Conservation (phyloP, 2,113 vertebrate species). For the Rhinogobius similis region DNA sequence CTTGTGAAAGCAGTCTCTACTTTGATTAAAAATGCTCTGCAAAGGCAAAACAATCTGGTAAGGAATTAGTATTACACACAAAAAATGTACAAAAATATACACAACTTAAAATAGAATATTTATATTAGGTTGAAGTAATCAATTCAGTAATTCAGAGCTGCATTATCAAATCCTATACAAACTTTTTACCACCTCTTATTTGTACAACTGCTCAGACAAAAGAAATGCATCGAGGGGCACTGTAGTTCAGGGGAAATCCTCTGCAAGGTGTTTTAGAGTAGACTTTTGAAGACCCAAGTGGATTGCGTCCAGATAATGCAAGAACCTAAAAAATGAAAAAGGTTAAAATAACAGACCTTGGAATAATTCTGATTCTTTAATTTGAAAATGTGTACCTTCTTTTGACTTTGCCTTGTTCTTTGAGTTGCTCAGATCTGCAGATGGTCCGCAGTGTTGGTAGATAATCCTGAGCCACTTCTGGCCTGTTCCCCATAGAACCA, state of each 20-base stretch:
- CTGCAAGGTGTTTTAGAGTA: constrained; percentile 80
- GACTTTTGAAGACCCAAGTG: constrained; percentile 86
- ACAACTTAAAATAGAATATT: constrained; percentile 36
- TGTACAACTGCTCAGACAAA: constrained; percentile 6
- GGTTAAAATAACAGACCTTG: neutral
- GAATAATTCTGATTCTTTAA: neutral
- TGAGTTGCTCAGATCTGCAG: constrained; percentile 87
- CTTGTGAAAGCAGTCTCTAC: constrained; percentile 39
- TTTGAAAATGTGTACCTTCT: constrained; percentile 80
- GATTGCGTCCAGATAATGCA: constrained; percentile 93
- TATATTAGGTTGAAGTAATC: constrained; percentile 25
- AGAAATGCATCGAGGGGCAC: neutral
- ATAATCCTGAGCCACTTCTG: constrained; percentile 82
- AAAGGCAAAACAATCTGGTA: constrained; percentile 25
- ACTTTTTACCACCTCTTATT: neutral
- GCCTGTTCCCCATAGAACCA: constrained; percentile 77
- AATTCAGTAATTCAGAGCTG: constrained; percentile 16
- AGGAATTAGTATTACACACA: constrained; percentile 2
- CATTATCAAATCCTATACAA: neutral
- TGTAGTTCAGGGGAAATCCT: constrained; percentile 83
- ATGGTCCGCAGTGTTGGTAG: constrained; percentile 89
- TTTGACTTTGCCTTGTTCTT: constrained; percentile 88
- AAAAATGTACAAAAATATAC: constrained; percentile 52
- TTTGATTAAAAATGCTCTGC: constrained; percentile 48
- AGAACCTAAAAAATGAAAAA: constrained; percentile 79